phyloP scores from a whole-genome alignment of 1,140 invertebrate genomes.

The Venturia canescens region DNA sequence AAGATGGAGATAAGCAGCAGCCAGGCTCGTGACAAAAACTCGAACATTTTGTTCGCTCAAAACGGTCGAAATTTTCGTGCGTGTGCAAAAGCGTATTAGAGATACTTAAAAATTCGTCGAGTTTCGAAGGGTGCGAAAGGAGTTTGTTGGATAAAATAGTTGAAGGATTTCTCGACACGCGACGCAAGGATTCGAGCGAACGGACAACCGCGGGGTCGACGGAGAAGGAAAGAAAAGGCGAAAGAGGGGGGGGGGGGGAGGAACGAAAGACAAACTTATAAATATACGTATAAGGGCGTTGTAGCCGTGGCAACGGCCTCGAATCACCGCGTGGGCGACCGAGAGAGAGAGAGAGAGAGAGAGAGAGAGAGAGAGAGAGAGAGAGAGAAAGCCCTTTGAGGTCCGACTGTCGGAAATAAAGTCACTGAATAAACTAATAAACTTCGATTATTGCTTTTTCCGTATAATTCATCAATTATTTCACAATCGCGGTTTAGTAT shows the following conservation, averaged over 20 bases:
- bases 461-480: neutral
- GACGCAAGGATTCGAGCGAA: neutral
- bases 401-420: constrained; percentile 36
- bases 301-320: constrained; percentile 66
- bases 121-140: neutral
- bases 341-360: constrained; percentile 25
- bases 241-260: neutral
- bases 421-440: neutral
- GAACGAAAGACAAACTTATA: neutral
- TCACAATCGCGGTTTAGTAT: neutral
- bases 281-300: constrained; percentile 50
- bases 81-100: neutral
- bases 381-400: constrained; percentile 2
- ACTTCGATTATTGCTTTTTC: constrained; percentile 31
- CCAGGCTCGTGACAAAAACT: neutral
- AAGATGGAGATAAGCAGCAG: too few relatives aligned
- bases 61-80: neutral
- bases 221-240: neutral
- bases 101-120: neutral
- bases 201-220: too few relatives aligned
- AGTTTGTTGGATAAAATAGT: neutral
- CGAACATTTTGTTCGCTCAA: neutral
- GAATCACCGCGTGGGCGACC: constrained; percentile 48
- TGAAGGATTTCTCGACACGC: neutral
- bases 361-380: neutral